A percentile compares a stretch with the other conserved stretches of the same genome.
These are phyloP conservation scores for Spodoptera picta DNA, from an alignment of 2,888 invertebrate genomes.

Conservation along the genomic window DNA sequence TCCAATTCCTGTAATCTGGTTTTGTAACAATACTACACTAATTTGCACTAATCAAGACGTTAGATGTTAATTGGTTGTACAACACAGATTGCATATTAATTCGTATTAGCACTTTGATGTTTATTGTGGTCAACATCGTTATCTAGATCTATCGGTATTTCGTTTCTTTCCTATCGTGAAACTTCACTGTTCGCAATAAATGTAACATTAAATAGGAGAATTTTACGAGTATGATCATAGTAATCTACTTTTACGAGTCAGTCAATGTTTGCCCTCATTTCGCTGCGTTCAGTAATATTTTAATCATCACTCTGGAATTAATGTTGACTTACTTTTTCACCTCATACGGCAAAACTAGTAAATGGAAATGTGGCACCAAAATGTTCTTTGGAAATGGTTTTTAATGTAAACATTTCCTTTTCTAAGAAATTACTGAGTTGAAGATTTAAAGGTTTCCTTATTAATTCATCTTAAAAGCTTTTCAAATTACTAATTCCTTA, in stretches of 20 bases:
- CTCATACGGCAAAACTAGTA: constrained; percentile 23
- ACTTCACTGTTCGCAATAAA: constrained; percentile 11
- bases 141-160: background rate
- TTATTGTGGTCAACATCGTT: background rate
- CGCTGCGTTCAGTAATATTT: constrained; percentile 48
- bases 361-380: constrained; percentile 27
- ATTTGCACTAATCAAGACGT: background rate
- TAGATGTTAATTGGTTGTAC: background rate
- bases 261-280: constrained; percentile 51
- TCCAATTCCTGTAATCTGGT: no score
- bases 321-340: constrained; percentile 28
- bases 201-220: constrained; percentile 24
- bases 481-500: background rate
- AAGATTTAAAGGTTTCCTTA: no score
- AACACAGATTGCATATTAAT: background rate
- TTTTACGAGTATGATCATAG: constrained; percentile 36
- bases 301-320: constrained; percentile 37
- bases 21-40: no score
- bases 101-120: background rate
- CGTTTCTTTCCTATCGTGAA: constrained; percentile 6
- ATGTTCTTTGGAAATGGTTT: constrained; percentile 15
- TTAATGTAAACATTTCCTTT: constrained; percentile 1
- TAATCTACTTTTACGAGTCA: constrained; percentile 48
- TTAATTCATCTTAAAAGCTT: background rate
- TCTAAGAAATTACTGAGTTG: background rate